Evolutionary conservation across 2,113 vertebrate genomes (phyloP).

Genomic region (Micromys minutus): DNA sequence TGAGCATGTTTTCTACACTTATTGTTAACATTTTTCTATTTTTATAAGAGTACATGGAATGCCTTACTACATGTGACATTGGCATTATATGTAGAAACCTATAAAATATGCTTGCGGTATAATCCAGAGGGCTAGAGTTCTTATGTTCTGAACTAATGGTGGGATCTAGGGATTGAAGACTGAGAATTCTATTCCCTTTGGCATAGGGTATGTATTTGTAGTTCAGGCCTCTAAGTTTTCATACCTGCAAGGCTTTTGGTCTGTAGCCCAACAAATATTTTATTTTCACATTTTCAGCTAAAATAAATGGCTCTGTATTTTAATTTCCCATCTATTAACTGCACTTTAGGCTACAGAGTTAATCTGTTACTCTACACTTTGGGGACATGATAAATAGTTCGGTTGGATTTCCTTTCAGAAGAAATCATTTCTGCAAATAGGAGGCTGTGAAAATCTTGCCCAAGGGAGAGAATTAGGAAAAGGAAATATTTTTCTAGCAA

Average conservation of each 20-base stretch:
- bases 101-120: not conserved
- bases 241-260: constrained; percentile 73
- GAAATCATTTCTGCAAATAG: constrained; percentile 72
- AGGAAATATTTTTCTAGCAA: constrained; percentile 80
- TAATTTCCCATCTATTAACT: constrained; percentile 82
- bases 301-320: constrained; percentile 83
- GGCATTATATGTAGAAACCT: not conserved
- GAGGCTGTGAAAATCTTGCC: constrained; percentile 76
- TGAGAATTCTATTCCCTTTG: constrained; percentile 20
- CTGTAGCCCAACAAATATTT: constrained; percentile 77
- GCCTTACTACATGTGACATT: not conserved
- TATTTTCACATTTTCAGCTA: constrained; percentile 79
- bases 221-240: constrained; percentile 72
- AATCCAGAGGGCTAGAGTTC: constrained; percentile 31
- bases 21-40: not conserved
- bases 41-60: constrained; percentile 10
- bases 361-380: constrained; percentile 82
- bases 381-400: constrained; percentile 84
- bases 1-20: not conserved
- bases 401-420: constrained; percentile 79
- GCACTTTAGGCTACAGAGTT: constrained; percentile 65
- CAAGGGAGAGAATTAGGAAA: constrained; percentile 78
- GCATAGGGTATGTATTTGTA: constrained; percentile 55
- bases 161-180: not conserved
- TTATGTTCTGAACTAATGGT: not conserved